These are phyloP conservation scores for Hirtodrosophila duncani DNA, from an alignment of 2,888 invertebrate genomes.

Conservation along the genomic window DNA sequence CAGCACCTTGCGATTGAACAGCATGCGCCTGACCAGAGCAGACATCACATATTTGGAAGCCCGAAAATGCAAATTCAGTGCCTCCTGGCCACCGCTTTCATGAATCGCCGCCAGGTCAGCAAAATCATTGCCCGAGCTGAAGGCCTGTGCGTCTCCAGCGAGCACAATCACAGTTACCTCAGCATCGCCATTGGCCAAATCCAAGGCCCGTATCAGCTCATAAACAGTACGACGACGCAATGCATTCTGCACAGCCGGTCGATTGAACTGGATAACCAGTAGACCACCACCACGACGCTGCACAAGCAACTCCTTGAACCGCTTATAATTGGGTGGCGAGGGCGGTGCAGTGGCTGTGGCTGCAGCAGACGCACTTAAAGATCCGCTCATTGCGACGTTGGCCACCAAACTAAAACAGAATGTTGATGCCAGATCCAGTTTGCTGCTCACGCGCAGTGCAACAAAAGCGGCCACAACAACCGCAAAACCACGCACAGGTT, in stretches of 20 bases:
- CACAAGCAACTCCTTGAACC: slow-evolving; percentile 48
- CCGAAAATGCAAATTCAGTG: slow-evolving; percentile 66
- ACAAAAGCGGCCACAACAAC: too few relatives aligned
- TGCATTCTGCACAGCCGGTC: slow-evolving; percentile 89
- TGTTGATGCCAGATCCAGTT: too few relatives aligned
- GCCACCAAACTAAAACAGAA: slow-evolving; percentile 4
- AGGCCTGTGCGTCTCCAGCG: slow-evolving; percentile 79
- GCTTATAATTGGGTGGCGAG: slow-evolving; percentile 20
- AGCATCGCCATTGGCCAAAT: slow-evolving; percentile 84
- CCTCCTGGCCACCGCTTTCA: slow-evolving; percentile 28
- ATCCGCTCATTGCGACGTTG: slow-evolving; percentile 34
- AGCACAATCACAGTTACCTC: slow-evolving; percentile 85
- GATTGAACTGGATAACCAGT: slow-evolving; percentile 84
- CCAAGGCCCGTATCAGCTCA: slow-evolving; percentile 82
- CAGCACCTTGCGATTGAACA: slow-evolving; percentile 91
- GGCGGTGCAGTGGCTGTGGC: background rate
- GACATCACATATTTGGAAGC: slow-evolving; percentile 76
- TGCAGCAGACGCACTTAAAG: slow-evolving; percentile 4
- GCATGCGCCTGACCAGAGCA: slow-evolving; percentile 86
- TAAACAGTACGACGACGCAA: slow-evolving; percentile 84
- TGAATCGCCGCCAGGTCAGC: slow-evolving; percentile 33
- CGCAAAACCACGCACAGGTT: too few relatives aligned
- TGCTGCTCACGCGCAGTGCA: too few relatives aligned
- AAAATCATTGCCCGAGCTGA: slow-evolving; percentile 60
- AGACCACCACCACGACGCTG: slow-evolving; percentile 78